These are phyloP conservation scores for Berghia stephanieae DNA, from an alignment of 1,140 invertebrate genomes.

Conservation along the genomic window DNA sequence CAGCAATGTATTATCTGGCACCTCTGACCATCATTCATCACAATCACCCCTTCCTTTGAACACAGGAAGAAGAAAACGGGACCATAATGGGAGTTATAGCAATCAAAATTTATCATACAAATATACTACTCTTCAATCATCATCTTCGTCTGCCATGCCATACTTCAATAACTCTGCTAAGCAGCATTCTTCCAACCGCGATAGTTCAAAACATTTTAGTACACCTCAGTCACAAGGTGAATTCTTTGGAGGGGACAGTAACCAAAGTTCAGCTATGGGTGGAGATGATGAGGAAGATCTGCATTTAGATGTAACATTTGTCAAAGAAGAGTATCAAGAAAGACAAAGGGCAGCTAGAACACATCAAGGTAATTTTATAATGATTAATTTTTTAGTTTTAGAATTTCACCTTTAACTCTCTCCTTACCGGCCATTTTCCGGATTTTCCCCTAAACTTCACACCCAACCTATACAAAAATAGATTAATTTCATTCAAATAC, in stretches of 20 bases:
- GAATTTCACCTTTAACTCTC: too few species aligned
- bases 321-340: constrained; percentile 37
- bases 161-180: constrained; percentile 12
- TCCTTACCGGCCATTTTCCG: too few species aligned
- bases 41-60: too few species aligned
- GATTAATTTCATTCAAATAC: too few species aligned
- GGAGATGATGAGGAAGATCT: constrained; percentile 36
- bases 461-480: too few species aligned
- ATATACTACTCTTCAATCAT: constrained; percentile 25
- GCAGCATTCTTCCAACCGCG: constrained; percentile 16
- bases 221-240: constrained; percentile 28
- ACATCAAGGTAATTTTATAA: too few species aligned
- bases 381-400: too few species aligned
- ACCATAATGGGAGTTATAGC: constrained; percentile 22
- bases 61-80: constrained; percentile 34
- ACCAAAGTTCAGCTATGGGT: constrained; percentile 33
- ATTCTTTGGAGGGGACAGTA: constrained; percentile 33
- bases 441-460: too few species aligned
- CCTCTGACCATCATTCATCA: too few species aligned
- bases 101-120: constrained; percentile 16
- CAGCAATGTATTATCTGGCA: too few species aligned
- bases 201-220: constrained; percentile 29
- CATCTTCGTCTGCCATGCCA: constrained; percentile 14
- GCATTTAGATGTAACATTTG: constrained; percentile 40
- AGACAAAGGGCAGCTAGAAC: constrained; percentile 22